Base-by-base conservation (phyloP, 2,888 invertebrate genomes). In the Frankliniella intonsa region DNA sequence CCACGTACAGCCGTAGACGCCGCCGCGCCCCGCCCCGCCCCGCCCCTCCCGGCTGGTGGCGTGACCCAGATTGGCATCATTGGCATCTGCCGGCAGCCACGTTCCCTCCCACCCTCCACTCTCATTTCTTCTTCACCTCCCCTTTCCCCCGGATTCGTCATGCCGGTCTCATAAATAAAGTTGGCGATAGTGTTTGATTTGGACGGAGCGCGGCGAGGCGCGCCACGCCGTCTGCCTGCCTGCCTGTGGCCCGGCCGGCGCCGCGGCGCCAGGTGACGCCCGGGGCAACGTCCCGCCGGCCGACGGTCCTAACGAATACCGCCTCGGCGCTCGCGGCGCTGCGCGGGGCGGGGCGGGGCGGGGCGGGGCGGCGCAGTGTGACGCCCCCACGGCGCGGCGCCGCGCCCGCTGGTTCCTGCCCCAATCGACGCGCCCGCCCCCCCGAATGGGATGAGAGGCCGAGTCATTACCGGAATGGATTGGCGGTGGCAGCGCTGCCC, bases 51-150 rank as follows among this genome's bases (percentile, higher is more conserved):
- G 38, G 38, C 38, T 38, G 38, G 55, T 62, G 62, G 19, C 25
- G 22, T 76, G 69, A 76, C 69, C 69, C 69, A 25, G 69, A 76
- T 76, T 76, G 69, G 69, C 69, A 76, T 25, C 69, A 76, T 76
- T 76, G 69, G 69, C 69, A 76, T 25, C 69, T 22, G 69, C 25
- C 69, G 69, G 22, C 69, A n/a, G 17, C 65, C n/a, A n/a, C 69
- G 69, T 22, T 19, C 14, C 69, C 22, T 22, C 69, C 69, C 69
- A 69, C 69, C 69, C 22, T 11, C 69, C 69, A 12, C 62, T 62
- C 62, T 38, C 38, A 38, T 55, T 55, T 55, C 55, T 25, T 12
- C 69, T 12, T 22, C 25, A 22, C 25, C 38, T 38, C 38, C 38
- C 25, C 25, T n/a, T 25, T 22, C 69, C 12, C 9, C 12, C 38